Conservation (phyloP, 2,888 invertebrate genomes). For the Drosophila histrio region DNA sequence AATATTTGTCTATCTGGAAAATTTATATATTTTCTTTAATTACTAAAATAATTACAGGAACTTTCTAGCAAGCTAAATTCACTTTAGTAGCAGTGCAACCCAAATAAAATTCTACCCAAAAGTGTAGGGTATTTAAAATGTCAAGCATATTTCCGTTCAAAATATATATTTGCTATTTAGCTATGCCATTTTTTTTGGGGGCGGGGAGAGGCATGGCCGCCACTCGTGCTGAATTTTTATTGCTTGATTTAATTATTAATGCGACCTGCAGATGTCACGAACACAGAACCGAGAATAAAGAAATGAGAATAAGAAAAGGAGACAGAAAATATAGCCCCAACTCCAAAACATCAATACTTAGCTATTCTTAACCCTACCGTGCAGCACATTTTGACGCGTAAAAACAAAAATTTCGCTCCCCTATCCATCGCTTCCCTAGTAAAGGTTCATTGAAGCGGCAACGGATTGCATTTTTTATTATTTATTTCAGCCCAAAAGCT, state of each 20-base stretch:
- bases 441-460: constrained; percentile 69
- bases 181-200: constrained; percentile 31
- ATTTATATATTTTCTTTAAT: too few relatives aligned
- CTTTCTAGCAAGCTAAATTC: too few relatives aligned
- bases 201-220: constrained; percentile 23
- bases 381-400: constrained; percentile 75
- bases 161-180: constrained; percentile 40
- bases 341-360: constrained; percentile 38
- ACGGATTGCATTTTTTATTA: constrained; percentile 80
- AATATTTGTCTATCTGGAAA: too few relatives aligned
- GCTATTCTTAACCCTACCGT: constrained; percentile 72
- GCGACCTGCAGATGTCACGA: constrained; percentile 80
- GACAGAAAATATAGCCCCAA: neutral
- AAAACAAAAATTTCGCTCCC: constrained; percentile 56
- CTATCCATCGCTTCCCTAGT: neutral
- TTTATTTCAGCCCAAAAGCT: constrained; percentile 61
- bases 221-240: constrained; percentile 80
- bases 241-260: constrained; percentile 81
- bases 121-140: constrained; percentile 3
- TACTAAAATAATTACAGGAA: too few relatives aligned
- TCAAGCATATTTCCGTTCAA: neutral
- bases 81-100: too few relatives aligned
- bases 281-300: constrained; percentile 34
- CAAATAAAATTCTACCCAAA: too few relatives aligned
- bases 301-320: neutral